phyloP scores from a whole-genome alignment of 2,888 invertebrate species.

The Pyrocoelia pectoralis region DNA sequence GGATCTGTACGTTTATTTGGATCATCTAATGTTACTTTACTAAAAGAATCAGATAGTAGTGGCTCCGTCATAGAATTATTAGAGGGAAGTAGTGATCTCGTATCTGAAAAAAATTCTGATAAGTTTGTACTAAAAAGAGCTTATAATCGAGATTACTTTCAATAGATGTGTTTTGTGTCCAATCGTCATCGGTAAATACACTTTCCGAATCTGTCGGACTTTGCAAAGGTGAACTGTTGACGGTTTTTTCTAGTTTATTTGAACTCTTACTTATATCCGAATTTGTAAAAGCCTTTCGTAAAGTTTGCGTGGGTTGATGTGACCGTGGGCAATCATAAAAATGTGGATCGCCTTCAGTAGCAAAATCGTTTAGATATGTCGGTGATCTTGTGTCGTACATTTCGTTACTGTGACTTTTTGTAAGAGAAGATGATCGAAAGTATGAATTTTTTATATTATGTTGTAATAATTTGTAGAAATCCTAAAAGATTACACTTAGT shows the following conservation, averaged over 20 bases:
- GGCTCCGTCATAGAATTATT: constrained; percentile 64
- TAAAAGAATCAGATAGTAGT: constrained; percentile 23
- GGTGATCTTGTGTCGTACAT: constrained; percentile 47
- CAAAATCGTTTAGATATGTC: constrained; percentile 53
- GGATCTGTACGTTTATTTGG: constrained; percentile 51
- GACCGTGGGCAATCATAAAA: constrained; percentile 63
- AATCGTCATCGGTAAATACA: constrained; percentile 75
- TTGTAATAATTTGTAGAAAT: constrained; percentile 50
- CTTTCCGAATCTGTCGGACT: constrained; percentile 73
- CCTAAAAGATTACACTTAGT: no score
- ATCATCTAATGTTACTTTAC: constrained; percentile 43
- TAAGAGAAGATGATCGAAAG: constrained; percentile 38
- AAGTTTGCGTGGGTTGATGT: constrained; percentile 42
- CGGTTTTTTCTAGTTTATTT: constrained; percentile 20
- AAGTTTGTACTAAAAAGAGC: no score
- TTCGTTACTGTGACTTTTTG: constrained; percentile 46
- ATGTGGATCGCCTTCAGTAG: constrained; percentile 62
- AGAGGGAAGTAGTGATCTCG: constrained; percentile 61
- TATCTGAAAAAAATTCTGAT: constrained; percentile 7
- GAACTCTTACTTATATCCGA: constrained; percentile 20
- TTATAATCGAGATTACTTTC: no score
- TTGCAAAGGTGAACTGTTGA: constrained; percentile 61
- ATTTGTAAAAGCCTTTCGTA: constrained; percentile 19
- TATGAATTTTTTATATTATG: constrained; percentile 50
- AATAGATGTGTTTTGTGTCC: constrained; percentile 63